Percentiles rank a stretch among this genome's conserved stretches.
phyloP scores from a whole-genome alignment of 1,140 invertebrate genomes.

The Ptiloglossa arizonensis region DNA sequence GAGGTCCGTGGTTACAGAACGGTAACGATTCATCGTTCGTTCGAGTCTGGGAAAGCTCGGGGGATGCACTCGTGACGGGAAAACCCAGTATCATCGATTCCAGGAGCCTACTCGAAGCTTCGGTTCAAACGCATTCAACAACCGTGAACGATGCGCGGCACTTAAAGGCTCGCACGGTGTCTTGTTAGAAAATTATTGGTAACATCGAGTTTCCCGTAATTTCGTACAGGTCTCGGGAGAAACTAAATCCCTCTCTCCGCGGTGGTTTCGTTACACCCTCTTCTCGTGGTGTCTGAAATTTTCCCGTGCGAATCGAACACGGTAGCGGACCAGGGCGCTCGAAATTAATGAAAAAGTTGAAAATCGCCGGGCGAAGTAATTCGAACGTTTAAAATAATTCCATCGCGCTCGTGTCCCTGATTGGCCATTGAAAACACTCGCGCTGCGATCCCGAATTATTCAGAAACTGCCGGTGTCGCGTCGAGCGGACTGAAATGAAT shows the following conservation, averaged over 20 bases:
- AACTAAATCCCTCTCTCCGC: too few relatives aligned
- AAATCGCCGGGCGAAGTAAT: not conserved
- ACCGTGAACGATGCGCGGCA: conserved; percentile 19
- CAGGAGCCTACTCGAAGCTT: conserved; percentile 13
- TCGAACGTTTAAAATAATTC: conserved; percentile 18
- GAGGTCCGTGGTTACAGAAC: not conserved
- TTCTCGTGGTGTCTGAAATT: not conserved
- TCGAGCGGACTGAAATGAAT: not conserved
- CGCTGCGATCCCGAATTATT: not conserved
- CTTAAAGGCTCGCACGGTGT: conserved; percentile 23
- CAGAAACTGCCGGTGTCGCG: not conserved
- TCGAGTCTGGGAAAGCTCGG: conserved; percentile 1
- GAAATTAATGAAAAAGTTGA: conserved; percentile 13
- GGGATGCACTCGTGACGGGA: not conserved
- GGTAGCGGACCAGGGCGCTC: too few relatives aligned
- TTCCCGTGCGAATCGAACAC: not conserved
- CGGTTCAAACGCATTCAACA: conserved; percentile 38
- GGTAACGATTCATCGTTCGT: conserved; percentile 56
- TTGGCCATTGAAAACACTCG: not conserved
- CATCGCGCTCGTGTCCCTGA: not conserved
- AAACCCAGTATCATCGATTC: conserved; percentile 45
- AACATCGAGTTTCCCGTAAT: not conserved
- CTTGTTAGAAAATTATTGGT: conserved; percentile 36
- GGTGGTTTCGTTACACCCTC: not conserved
- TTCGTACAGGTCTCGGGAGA: not conserved